Evolutionary conservation across 2,888 invertebrate genomes (phyloP), one percentile per base, ranked within the genome.

Genomic region (Anagyrus pseudococci): DNA sequence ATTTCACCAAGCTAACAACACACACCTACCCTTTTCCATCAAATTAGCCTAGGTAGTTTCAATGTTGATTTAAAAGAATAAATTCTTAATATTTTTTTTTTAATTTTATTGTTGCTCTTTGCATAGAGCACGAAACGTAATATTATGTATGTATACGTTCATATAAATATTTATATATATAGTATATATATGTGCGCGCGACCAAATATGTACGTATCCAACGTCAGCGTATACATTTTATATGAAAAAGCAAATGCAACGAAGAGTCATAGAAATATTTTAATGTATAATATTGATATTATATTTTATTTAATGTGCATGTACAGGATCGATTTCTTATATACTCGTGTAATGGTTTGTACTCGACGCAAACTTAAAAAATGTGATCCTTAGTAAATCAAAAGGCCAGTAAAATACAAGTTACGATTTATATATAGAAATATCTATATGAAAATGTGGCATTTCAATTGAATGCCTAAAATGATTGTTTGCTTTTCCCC

Each of bases 221-320:
- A 61, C 50, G 53, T 64, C 62, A 58, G 58, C 57, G 60, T 59
- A 60, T 63, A 54, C 49, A 63, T 60, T 56, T 54, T 65, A 55
- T 58, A 37, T 37, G 54, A 41, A 55, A 57, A 61, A 50, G 58
- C 61, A 64, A 41, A 67, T 58, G 63, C 64, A 64, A 58, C 58
- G 63, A 67, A 67, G 54, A 67, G 66, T 67, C 66, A 67, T 64
- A 67, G 63, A 67, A 47, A 58, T 64, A 64, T 67, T 58, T 59
- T 65, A 62, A 66, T 67, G 69, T 69, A 67, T 63, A 68, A 73
- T 72, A 71, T 70, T 70, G 72, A 72, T 72, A 73, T 56, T 73
- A 73, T 70, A 62, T 66, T 50, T 62, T 63, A 69, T 69, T 69
- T 68, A 67, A 66, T 62, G 55, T 56, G 61, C 66, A 67, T 69